A percentile compares a stretch with the other conserved stretches of the same genome.
Evolutionary conservation across 2,888 invertebrate species (phyloP).

Genomic region (Limnephilus rhombicus): DNA sequence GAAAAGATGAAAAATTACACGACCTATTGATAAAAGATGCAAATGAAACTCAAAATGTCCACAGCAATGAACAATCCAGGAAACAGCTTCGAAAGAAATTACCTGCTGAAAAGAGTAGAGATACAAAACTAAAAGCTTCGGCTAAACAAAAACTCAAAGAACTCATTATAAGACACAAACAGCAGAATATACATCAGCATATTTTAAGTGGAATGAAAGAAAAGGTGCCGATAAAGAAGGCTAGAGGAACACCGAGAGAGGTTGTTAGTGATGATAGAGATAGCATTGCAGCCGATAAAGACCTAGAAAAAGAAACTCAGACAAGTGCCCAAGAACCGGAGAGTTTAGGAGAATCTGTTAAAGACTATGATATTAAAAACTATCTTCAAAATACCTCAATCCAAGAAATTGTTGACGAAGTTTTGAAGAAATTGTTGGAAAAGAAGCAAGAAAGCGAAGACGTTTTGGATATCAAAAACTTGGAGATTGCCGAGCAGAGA

Average conservation of each 20-base stretch:
- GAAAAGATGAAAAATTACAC: slow-evolving; percentile 33
- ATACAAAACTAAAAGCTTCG: slow-evolving; percentile 74
- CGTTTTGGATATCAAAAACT: slow-evolving; percentile 67
- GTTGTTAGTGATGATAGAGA: background rate
- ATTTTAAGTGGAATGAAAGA: slow-evolving; percentile 21
- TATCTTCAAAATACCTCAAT: slow-evolving; percentile 66
- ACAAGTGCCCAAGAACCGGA: slow-evolving; percentile 24
- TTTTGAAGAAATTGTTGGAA: slow-evolving; percentile 77
- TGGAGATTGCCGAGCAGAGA: slow-evolving; percentile 72
- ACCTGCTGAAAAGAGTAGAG: slow-evolving; percentile 70
- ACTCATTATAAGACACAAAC: slow-evolving; percentile 76
- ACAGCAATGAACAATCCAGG: slow-evolving; percentile 29
- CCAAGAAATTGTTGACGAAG: slow-evolving; percentile 76
- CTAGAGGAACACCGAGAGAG: background rate
- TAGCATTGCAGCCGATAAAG: background rate
- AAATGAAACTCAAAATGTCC: slow-evolving; percentile 38
- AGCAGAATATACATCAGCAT: slow-evolving; percentile 64
- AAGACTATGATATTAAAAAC: slow-evolving; percentile 53
- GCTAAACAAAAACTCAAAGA: slow-evolving; percentile 76
- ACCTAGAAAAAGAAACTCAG: background rate
- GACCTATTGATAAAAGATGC: background rate
- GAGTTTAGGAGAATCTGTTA: slow-evolving; percentile 9
- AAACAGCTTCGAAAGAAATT: slow-evolving; percentile 69
- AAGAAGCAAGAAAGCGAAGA: slow-evolving; percentile 77
- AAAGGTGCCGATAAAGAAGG: slow-evolving; percentile 33